Evolutionary conservation across 2,888 invertebrate genomes (phyloP), one percentile per base, ranked within the genome.

Genomic region (Coenonympha arcania): DNA sequence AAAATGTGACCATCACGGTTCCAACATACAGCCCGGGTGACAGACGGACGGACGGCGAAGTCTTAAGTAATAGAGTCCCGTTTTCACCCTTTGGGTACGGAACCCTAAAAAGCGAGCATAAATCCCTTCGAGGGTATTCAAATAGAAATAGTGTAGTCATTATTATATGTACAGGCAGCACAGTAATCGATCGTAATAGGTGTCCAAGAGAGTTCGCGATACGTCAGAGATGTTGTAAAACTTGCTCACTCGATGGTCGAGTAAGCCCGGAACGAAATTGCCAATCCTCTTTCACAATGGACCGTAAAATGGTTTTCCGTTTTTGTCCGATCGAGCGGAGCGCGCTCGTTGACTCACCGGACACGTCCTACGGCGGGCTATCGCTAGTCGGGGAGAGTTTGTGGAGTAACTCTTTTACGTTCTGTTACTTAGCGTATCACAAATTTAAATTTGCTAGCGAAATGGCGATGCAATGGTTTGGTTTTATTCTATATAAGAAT

Each of bases 221-320:
- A 79, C 79, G 76, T 80, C 72, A 73, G 79, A 77, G 79, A 77
- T 69, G 78, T 72, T 79, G 80, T 82, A 80, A 82, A 83, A 82
- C 76, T 79, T 71, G 74, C 71, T 72, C 75, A 73, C 76, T 76
- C 78, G 79, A 78, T 77, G 82, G 81, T 78, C 76, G 80, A 78
- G 78, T 83, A 79, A 82, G 79, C 80, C 77, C 72, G 70, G 74
- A 77, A 76, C 81, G 79, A 83, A 85, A 86, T 85, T 85, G 86
- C 80, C 85, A 85, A 86, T 86, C 84, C 85, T 79, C 81, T 79
- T 82, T 78, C 83, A 86, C 85, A 85, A 86, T 85, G 84, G 80
- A 84, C 81, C 85, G 85, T 86, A 85, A 85, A 86, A 85, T 86
- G 84, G 84, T 83, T 83, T 85, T 77, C 84, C 85, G 84, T 85